Evolutionary conservation across 2,888 invertebrate genomes (phyloP), one percentile per base, ranked within the genome.

Genomic region (Ceraclea dissimilis): DNA sequence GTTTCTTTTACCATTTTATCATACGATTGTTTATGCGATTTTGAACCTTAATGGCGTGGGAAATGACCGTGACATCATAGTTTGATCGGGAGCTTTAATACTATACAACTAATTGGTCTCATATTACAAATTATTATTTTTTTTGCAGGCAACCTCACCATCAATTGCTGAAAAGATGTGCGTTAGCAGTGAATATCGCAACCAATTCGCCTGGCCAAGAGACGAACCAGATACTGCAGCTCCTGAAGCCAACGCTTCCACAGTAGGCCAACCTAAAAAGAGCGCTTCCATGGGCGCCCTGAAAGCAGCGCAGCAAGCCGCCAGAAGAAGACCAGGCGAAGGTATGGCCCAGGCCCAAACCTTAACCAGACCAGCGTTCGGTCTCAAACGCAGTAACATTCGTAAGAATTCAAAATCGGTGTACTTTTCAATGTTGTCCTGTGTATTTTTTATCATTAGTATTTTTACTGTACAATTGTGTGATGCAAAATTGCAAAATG

Each of bases 181-280:
- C 73, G 82, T 84, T 74, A 85, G 87, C 79, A 90, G 91, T 66
- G 92, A 92, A 78, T 92, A 92, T 78, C 84, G 88, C 67, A 83
- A 91, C 72, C 90, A 92, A 79, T 92, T 90, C 78, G 90, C 90
- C 66, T 92, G 92, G 92, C 92, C 92, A 63, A 78, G 82, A 67
- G 81, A 81, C 63, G 57, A 52, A 2, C 69, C 74, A 63, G 57
- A 52, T 16, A 79, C 80, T 57, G 79, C 80, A 57, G 66, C 70
- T 51, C 68, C 72, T 55, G 6, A 6, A 8, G 39, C 39, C n/a
- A 10, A 26, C 4, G 10, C 26, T 10, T 6, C 26, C 26, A 26
- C 26, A 26, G 26, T 10, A 6, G 69, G 67, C 6, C 76, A 79
- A 8, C 90, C 92, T 20, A 77, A 88, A 72, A 92, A 92, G 77